Percentiles rank a stretch among this genome's conserved stretches.
These are phyloP conservation scores for Solea solea DNA, from an alignment of 2,113 vertebrate species.

Conservation along the genomic window DNA sequence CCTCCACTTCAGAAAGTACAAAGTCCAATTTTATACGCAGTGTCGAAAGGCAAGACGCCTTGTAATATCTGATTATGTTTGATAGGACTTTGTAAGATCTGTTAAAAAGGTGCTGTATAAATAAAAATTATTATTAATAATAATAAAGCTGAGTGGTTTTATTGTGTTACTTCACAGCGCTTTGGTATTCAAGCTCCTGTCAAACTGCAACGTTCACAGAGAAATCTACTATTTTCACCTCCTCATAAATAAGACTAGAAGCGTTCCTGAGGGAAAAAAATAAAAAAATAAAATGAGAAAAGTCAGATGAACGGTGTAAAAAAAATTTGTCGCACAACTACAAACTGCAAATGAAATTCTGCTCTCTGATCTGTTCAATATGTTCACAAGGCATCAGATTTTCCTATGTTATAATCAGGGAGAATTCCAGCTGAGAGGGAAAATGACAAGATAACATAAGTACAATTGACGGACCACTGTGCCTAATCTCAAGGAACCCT, in stretches of 20 bases:
- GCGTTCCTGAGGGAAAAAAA: not conserved
- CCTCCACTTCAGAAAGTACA: too few species aligned
- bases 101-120: too few species aligned
- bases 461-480: constrained; percentile 49
- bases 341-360: constrained; percentile 15
- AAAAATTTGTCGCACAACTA: constrained; percentile 2
- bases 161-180: too few species aligned
- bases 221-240: constrained; percentile 3
- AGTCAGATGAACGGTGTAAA: not conserved
- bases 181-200: not conserved
- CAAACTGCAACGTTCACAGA: not conserved
- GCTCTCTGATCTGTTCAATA: constrained; percentile 30
- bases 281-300: not conserved
- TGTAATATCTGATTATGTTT: too few species aligned
- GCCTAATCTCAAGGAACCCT: constrained; percentile 54
- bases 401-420: constrained; percentile 43
- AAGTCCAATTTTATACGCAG: too few species aligned
- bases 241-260: constrained; percentile 16
- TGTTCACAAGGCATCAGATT: constrained; percentile 47
- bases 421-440: constrained; percentile 28
- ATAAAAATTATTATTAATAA: too few species aligned
- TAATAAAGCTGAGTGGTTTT: too few species aligned
- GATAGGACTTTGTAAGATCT: too few species aligned
- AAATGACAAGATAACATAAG: constrained; percentile 51
- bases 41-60: too few species aligned